Base-by-base conservation (phyloP, 2,888 invertebrate genomes). In the Eupeodes latifasciatus region DNA sequence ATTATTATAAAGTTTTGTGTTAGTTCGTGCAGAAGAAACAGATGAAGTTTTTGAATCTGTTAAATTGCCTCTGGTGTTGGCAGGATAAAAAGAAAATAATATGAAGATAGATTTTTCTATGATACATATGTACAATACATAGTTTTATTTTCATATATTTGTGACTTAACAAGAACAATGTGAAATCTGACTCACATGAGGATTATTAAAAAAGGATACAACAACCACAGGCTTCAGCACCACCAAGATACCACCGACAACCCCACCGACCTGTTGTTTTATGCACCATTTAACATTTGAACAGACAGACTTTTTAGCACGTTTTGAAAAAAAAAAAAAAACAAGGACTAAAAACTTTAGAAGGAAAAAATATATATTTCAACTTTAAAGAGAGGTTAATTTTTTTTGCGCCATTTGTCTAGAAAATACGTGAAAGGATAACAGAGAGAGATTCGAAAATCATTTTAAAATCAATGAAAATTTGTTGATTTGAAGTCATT, bases 61-160 rank as follows among this genome's bases (percentile, higher is more conserved):
- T 55, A 55, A 71, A 71, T 71, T 55, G 71, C 71, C 71, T 71
- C 71, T 71, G 71, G 71, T 71, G 71, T 71, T 71, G 55, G 71
- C 71, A 71, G 40, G 16, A 55, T 55, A 71, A 19, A 27, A 57
- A 40, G 40, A 44, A 69, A 40, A 44, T 27, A 40, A 16, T 7
- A 16, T 16, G 12, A 6, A 59, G 4, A 59, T 34, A 27, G 27
- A 27, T 27, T 57, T 57, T 59, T 34, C 36, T 59, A 34, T 34
- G 59, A 36, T 34, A 14, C 14, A 59, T 59, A 59, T 14, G 34
- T 36, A 40, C 40, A 55, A 14, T 36, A 40, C 40, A 55, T 55
- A n/a, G 51, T 53, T 49, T 11, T 49, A 47, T 47, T 64, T 53
- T 51, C 1, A 51, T 67, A 51, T 34, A 55, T 55, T 44, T 55